These are phyloP conservation scores for Pipa parva DNA, from an alignment of 2,113 vertebrate genomes.

Conservation along the genomic window DNA sequence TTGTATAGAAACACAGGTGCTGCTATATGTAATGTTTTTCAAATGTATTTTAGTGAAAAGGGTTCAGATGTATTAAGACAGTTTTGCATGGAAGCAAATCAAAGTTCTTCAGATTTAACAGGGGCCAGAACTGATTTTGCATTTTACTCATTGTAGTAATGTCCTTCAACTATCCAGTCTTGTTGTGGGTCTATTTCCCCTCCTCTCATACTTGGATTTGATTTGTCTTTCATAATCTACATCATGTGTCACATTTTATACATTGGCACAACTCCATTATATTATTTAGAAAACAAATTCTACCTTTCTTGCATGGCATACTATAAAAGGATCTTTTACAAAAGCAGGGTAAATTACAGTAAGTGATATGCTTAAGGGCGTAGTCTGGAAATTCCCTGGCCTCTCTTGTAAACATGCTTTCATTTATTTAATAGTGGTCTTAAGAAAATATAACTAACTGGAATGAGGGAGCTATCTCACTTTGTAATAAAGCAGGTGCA, in stretches of 20 bases:
- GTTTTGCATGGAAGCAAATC: too few species aligned
- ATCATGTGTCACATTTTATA: not conserved
- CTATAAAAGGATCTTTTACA: constrained; percentile 22
- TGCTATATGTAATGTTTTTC: too few species aligned
- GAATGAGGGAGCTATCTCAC: not conserved
- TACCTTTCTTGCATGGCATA: constrained; percentile 12
- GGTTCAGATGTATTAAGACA: too few species aligned
- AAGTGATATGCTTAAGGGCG: constrained; percentile 23
- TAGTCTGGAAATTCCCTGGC: constrained; percentile 33
- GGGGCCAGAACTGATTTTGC: too few species aligned
- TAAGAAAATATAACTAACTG: not conserved
- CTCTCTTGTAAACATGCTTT: constrained; percentile 14
- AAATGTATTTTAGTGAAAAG: too few species aligned
- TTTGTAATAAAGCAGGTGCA: not conserved
- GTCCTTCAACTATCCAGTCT: too few species aligned
- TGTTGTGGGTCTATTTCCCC: too few species aligned
- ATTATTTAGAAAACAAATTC: constrained; percentile 16
- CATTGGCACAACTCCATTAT: not conserved
- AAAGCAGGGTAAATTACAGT: constrained; percentile 22
- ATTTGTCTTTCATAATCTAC: too few species aligned
- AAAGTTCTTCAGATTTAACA: too few species aligned
- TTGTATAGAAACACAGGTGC: too few species aligned
- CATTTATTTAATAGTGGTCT: not conserved
- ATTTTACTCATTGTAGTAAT: too few species aligned
- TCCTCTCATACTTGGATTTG: too few species aligned